Percentiles rank a stretch among this genome's conserved stretches.
Conservation (phyloP, 2,797 vertebrate species). For the Aldrovandia affinis region DNA sequence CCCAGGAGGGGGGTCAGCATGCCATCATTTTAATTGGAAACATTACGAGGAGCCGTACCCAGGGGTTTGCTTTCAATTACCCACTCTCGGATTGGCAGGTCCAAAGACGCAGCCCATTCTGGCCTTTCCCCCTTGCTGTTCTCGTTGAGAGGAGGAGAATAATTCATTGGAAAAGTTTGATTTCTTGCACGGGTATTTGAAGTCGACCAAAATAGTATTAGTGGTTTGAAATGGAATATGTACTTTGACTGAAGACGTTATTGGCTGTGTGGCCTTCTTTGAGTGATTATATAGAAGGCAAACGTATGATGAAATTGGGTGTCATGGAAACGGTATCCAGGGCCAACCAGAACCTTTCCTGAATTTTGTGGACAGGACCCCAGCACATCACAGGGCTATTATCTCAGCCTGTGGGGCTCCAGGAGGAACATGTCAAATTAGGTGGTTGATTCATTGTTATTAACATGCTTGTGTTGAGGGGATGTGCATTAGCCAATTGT, state of each 20-base stretch:
- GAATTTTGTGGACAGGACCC: conserved; percentile 1
- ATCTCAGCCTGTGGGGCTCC: neutral
- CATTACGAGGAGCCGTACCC: conserved; percentile 35
- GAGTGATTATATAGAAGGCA: neutral
- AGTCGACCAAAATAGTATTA: conserved; percentile 1
- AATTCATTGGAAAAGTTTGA: conserved; percentile 16
- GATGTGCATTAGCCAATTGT: neutral
- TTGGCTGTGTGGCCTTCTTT: conserved; percentile 12
- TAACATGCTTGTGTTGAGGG: neutral
- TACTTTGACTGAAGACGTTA: neutral
- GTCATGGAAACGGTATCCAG: neutral
- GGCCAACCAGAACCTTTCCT: conserved; percentile 1
- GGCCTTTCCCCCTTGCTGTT: conserved; percentile 33
- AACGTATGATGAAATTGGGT: conserved; percentile 18
- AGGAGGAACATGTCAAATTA: conserved; percentile 16
- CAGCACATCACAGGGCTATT: neutral
- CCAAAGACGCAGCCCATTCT: conserved; percentile 42
- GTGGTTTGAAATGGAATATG: neutral
- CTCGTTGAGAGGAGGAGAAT: conserved; percentile 33
- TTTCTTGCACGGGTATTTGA: conserved; percentile 33
- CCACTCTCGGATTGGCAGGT: conserved; percentile 39
- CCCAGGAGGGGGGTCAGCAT: conserved; percentile 22
- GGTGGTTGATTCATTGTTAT: conserved; percentile 13
- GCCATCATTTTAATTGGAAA: conserved; percentile 34
- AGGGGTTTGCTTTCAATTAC: conserved; percentile 24